Conservation (phyloP, 1,140 invertebrate species). For the Ceratosolen solmsi region DNA sequence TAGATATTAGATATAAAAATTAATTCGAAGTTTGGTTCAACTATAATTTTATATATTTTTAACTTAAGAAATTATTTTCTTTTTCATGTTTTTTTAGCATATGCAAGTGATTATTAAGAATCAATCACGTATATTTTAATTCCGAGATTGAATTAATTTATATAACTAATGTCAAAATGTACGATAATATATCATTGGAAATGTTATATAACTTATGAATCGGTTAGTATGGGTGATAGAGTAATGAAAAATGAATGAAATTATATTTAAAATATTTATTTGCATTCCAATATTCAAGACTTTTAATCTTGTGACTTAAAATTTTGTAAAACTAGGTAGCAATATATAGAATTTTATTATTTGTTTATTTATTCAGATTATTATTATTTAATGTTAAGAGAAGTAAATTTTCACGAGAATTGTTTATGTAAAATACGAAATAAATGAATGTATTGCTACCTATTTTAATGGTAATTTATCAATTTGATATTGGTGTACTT, state of each 20-base stretch:
- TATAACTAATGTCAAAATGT: no score
- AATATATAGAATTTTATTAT: constrained; percentile 7
- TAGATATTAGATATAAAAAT: background rate
- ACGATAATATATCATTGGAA: constrained; percentile 25
- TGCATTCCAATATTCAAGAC: constrained; percentile 16
- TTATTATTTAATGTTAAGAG: constrained; percentile 1
- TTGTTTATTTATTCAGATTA: background rate
- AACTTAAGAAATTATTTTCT: no score
- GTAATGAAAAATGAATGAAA: background rate
- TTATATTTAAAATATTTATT: constrained; percentile 16
- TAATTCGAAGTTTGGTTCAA: background rate
- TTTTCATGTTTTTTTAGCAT: no score
- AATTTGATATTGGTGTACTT: constrained; percentile 8
- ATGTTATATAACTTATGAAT: constrained; percentile 12
- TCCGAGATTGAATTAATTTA: no score
- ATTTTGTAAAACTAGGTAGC: constrained; percentile 15
- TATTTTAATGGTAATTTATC: background rate
- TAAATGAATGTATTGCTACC: background rate
- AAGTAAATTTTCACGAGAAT: background rate
- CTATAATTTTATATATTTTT: background rate
- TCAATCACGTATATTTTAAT: no score
- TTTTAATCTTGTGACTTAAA: background rate
- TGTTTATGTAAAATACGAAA: background rate
- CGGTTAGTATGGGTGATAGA: background rate
- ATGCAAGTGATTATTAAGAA: no score